Conservation (phyloP, 2,888 invertebrate genomes). For the Andrena hattorfiana region DNA sequence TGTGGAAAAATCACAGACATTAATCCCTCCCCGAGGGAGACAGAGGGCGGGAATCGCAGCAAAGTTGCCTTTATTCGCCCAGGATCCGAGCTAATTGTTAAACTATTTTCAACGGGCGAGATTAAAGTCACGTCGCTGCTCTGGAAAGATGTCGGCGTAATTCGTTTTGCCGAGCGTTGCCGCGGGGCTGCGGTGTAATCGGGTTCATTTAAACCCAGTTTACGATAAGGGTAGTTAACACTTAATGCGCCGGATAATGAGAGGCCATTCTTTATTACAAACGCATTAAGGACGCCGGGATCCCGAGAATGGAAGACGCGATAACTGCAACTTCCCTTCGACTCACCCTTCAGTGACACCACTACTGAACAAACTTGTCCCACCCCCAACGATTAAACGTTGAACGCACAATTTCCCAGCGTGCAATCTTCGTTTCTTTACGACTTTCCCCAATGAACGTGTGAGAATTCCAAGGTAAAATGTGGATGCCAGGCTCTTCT, state of each 20-base stretch:
- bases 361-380: not conserved
- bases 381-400: not conserved
- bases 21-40: not conserved
- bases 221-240: slow-evolving; percentile 57
- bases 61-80: slow-evolving; percentile 32
- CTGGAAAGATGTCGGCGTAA: slow-evolving; percentile 60
- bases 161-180: slow-evolving; percentile 43
- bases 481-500: too few relatives aligned
- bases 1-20: not conserved
- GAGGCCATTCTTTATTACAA: slow-evolving; percentile 48
- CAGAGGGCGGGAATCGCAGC: not conserved
- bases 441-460: not conserved
- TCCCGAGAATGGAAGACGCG: slow-evolving; percentile 14
- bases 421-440: not conserved
- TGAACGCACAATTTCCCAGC: not conserved
- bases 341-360: not conserved
- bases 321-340: slow-evolving; percentile 11
- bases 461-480: not conserved
- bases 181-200: slow-evolving; percentile 54
- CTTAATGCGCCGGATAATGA: slow-evolving; percentile 50
- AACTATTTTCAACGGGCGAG: slow-evolving; percentile 37
- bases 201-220: slow-evolving; percentile 66
- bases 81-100: slow-evolving; percentile 46
- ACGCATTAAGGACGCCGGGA: slow-evolving; percentile 33
- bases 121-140: slow-evolving; percentile 50